Evolutionary conservation across 2,888 invertebrate genomes (phyloP), one percentile per base, ranked within the genome.

Genomic region (Platycnemis pennipes): DNA sequence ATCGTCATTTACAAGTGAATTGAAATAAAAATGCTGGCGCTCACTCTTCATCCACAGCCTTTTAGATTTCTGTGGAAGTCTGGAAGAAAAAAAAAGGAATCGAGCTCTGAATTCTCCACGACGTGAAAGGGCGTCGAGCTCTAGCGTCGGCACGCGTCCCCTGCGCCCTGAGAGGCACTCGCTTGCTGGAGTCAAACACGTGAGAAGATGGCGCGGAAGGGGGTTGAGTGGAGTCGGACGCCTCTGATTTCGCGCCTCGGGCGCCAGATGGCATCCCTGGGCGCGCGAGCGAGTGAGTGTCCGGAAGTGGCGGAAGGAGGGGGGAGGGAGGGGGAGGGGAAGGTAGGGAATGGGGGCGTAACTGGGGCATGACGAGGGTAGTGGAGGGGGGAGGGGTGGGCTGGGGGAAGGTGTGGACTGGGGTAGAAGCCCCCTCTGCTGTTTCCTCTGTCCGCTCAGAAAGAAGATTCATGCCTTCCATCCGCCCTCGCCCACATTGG

Each of bases 291-390:
- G 77, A 22, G 37, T 2, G 37, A 37, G 37, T 37, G 77, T 77
- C 31, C 77, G 77, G 77, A 77, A 77, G 77, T 77, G 77, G 31
- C 26, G 63, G 7, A 37, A n/a, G 37, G 77, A 37, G 31, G 77
- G 1, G 37, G 11, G 13, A 31, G 77, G 37, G 77, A 37, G 11
- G 8, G 7, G 11, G 77, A 13, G 2, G 77, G 77, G 77, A 37
- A 2, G 13, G 1, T 7, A 37, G 26, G 77, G 26, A n/a, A n/a
- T 8, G 63, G 63, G n/a, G 31, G 31, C 77, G n/a, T 77, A 77
- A 77, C 77, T 77, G 77, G 77, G 77, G 77, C 77, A 37, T 77
- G 77, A 77, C 77, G 77, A 77, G 77, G 77, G 37, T 77, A 37
- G 11, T 16, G 31, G 77, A 37, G 37, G 77, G n/a, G 13, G 16